Evolutionary conservation across 2,797 vertebrate species (phyloP), one percentile per base, ranked within the genome.

Genomic region (Dendrocincla tyrannina): DNA sequence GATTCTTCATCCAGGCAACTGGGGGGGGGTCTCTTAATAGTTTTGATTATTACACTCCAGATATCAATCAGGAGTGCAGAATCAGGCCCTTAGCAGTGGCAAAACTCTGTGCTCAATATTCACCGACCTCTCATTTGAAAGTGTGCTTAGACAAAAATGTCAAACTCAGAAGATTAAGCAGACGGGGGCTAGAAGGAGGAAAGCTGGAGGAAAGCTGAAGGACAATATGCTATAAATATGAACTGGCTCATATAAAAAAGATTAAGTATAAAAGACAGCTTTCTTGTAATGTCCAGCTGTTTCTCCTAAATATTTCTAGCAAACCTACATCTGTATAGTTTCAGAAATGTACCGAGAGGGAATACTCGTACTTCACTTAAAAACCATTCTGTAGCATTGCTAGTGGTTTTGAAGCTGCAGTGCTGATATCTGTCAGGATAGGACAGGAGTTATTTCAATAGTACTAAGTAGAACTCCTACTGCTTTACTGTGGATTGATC

Each of bases 361-460:
- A 98, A 97, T 98, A 98, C 75, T 59, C 93, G 78, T 58, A 86
- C 82, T 82, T 87, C 55, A 23, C 19, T 85, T 78, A 44, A 93
- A 94, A 93, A 58, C 37, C 82, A 20, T 27, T 76, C 79, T 0
- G 0, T 85, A 83, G 56, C 64, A 76, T 95, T 89, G 92, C 91
- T 93, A 87, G 95, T 87, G 88, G 87, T 97, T 97, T 91, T 91
- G 94, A 88, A 97, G 88, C 86, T 95, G 95, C 18, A 94, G 93
- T 19, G 5, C 96, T 88, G 96, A 97, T 97, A 98, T 97, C 97
- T 95, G 77, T 98, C 97, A 97, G 95, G 98, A 96, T 97, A 94
- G 96, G 97, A 97, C 98, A 98, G 98, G 98, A 98, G 98, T 97
- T 97, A 97, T 95, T 98, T 97, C 96, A 93, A 81, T 90, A 87